Evolutionary conservation across 1,140 invertebrate genomes (phyloP).

Genomic region (Teleopsis dalmanni): DNA sequence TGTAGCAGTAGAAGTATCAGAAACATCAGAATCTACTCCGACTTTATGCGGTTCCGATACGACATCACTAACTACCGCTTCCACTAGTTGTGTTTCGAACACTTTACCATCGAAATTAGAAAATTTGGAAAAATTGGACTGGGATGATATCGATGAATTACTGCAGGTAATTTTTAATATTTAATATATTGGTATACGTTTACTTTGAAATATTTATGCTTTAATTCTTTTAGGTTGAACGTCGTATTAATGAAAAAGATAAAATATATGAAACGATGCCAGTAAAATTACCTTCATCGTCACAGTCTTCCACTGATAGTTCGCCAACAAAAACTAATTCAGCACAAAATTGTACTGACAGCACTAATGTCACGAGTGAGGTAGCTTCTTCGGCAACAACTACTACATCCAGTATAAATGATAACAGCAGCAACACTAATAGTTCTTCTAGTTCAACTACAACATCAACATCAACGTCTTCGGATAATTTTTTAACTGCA

Average conservation of each 20-base stretch:
- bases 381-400: constrained; percentile 8
- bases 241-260: constrained; percentile 56
- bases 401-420: constrained; percentile 23
- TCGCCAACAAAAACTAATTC: constrained; percentile 30
- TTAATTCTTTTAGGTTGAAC: constrained; percentile 47
- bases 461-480: constrained; percentile 20
- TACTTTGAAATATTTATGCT: not conserved
- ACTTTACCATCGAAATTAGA: constrained; percentile 64
- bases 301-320: constrained; percentile 39
- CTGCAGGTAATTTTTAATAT: constrained; percentile 46
- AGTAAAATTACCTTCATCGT: constrained; percentile 53
- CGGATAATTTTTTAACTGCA: constrained; percentile 40
- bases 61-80: constrained; percentile 26
- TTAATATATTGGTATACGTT: not conserved
- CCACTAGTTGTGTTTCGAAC: constrained; percentile 50
- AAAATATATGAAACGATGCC: constrained; percentile 69
- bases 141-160: constrained; percentile 64
- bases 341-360: constrained; percentile 20
- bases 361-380: constrained; percentile 14
- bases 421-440: constrained; percentile 12
- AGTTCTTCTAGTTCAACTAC: constrained; percentile 19
- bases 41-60: constrained; percentile 13
- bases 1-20: constrained; percentile 11
- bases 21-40: constrained; percentile 23
- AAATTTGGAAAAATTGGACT: constrained; percentile 52